These are phyloP conservation scores for Tubulanus polymorphus DNA, from an alignment of 2,888 invertebrate genomes.

Conservation along the genomic window DNA sequence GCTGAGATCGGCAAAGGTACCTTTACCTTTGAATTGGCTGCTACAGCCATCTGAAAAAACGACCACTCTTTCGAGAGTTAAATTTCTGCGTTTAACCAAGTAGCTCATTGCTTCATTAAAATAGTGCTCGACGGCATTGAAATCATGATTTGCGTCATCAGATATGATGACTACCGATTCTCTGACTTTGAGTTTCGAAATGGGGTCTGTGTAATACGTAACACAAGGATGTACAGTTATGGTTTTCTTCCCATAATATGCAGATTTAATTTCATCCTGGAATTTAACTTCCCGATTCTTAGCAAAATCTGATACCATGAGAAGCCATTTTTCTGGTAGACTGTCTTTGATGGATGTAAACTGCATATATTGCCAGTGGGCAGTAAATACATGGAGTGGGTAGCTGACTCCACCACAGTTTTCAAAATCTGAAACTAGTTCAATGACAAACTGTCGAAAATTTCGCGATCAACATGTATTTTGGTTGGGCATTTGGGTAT, in stretches of 20 bases:
- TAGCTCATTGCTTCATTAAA: constrained; percentile 4
- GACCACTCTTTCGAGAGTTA: neutral
- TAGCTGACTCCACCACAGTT: too few relatives aligned
- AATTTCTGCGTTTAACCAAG: neutral
- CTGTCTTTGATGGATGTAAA: constrained; percentile 13
- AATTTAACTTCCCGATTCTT: constrained; percentile 19
- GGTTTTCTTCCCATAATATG: constrained; percentile 14
- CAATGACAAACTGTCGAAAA: too few relatives aligned
- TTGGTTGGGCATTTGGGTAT: too few relatives aligned
- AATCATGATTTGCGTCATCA: constrained; percentile 20
- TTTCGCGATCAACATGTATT: too few relatives aligned
- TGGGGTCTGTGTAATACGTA: constrained; percentile 11
- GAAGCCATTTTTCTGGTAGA: constrained; percentile 9
- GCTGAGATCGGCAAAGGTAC: neutral
- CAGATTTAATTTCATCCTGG: constrained; percentile 19
- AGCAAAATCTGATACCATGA: constrained; percentile 61
- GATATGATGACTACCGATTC: constrained; percentile 16
- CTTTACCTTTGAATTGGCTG: constrained; percentile 2
- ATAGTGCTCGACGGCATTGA: constrained; percentile 18
- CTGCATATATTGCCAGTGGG: constrained; percentile 21
- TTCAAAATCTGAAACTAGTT: too few relatives aligned
- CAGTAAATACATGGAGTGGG: constrained; percentile 10
- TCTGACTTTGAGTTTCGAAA: constrained; percentile 6
- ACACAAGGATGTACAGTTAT: constrained; percentile 23
- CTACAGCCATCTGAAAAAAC: constrained; percentile 2